Evolutionary conservation across 2,113 vertebrate genomes (phyloP).

Genomic region (Leptobrachium leishanense): DNA sequence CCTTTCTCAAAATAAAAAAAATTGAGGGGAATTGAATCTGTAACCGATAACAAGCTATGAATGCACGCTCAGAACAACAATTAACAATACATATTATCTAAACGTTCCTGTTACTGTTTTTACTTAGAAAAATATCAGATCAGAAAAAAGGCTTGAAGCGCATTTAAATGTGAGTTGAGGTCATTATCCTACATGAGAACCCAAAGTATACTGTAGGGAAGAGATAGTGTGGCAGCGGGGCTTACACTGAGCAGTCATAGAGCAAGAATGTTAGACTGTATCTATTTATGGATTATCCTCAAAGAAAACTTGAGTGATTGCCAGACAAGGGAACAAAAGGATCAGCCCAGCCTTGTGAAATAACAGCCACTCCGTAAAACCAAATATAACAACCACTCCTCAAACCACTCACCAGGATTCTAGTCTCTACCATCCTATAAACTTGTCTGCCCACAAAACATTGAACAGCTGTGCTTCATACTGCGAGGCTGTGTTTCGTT

Average conservation of each 20-base stretch:
- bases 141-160: too few relatives aligned
- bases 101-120: too few relatives aligned
- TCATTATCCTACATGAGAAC: neutral
- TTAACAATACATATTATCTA: too few relatives aligned
- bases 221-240: conserved; percentile 31
- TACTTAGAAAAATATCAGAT: too few relatives aligned
- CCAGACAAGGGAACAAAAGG: conserved; percentile 41
- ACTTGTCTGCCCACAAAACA: neutral
- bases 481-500: neutral
- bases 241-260: neutral
- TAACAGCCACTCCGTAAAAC: neutral
- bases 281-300: conserved; percentile 57
- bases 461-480: conserved; percentile 10
- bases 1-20: too few relatives aligned
- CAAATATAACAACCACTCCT: conserved; percentile 30
- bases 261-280: conserved; percentile 39
- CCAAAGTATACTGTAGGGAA: neutral
- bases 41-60: too few relatives aligned
- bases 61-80: too few relatives aligned
- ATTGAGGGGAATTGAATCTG: too few relatives aligned
- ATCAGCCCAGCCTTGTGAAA: conserved; percentile 22
- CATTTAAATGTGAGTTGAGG: neutral
- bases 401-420: neutral
- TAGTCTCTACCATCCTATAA: conserved; percentile 1
- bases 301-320: conserved; percentile 20